Percentiles rank a stretch among this genome's conserved stretches.
Conservation (phyloP, 2,888 invertebrate genomes). For the Iphiclides podalirius region DNA sequence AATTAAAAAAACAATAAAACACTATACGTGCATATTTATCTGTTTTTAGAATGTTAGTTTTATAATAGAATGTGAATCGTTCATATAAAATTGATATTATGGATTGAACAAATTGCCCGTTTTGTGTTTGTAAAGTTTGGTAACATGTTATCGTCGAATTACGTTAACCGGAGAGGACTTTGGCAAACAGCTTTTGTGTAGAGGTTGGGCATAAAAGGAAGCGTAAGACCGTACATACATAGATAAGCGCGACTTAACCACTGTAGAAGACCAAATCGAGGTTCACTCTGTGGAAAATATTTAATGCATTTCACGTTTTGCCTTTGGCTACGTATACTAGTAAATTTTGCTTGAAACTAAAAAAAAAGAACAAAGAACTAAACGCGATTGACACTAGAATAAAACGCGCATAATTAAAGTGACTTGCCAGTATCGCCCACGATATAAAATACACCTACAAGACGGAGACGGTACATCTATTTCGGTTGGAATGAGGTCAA, state of each 20-base stretch:
- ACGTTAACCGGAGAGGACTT: constrained; percentile 2
- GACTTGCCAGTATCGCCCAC: constrained; percentile 4
- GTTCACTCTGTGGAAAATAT: constrained; percentile 7
- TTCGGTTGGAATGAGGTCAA: constrained; percentile 42
- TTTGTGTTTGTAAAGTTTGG: not conserved
- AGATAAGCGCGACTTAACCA: no score
- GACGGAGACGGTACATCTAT: constrained; percentile 8
- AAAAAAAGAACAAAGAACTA: no score
- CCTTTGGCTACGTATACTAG: no score
- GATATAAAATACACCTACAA: constrained; percentile 4
- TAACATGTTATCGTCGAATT: not conserved
- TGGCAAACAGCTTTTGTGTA: constrained; percentile 12
- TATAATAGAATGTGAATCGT: no score
- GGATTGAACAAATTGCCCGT: not conserved
- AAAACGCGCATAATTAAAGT: no score
- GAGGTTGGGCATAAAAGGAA: constrained; percentile 15
- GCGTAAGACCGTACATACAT: constrained; percentile 7
- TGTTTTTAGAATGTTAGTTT: no score
- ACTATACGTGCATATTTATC: no score
- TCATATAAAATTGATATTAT: no score
- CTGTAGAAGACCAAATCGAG: not conserved
- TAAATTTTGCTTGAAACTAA: no score
- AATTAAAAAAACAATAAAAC: no score
- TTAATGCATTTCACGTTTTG: not conserved
- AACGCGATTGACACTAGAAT: not conserved